phyloP scores from a whole-genome alignment of 2,797 vertebrate species.

The Mus caroli region DNA sequence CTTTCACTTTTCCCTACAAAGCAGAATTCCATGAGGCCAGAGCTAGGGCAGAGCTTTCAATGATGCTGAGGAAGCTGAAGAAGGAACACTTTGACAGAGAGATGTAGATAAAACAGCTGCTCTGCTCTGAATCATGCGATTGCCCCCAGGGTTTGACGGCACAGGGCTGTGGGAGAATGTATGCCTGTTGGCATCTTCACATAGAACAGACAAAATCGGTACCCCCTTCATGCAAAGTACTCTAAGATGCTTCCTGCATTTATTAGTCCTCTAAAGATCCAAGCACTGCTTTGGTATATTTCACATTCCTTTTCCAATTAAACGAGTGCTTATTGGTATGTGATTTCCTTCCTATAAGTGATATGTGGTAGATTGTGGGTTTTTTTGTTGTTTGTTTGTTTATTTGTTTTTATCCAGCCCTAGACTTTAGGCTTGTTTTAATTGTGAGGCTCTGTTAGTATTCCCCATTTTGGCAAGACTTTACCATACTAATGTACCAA shows the following conservation, averaged over 20 bases:
- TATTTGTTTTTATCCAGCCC: not conserved
- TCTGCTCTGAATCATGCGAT: slow-evolving; percentile 24
- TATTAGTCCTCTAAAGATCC: slow-evolving; percentile 68
- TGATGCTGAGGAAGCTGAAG: slow-evolving; percentile 60
- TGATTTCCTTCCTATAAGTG: slow-evolving; percentile 59
- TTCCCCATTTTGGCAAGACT: slow-evolving; percentile 1
- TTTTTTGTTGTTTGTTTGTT: not conserved
- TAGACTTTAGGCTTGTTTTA: slow-evolving; percentile 69
- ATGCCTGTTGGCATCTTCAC: slow-evolving; percentile 30
- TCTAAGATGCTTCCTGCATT: slow-evolving; percentile 60
- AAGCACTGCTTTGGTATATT: slow-evolving; percentile 18
- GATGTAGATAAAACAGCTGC: not conserved
- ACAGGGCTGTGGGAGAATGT: slow-evolving; percentile 7
- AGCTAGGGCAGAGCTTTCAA: slow-evolving; percentile 36
- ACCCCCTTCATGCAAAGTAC: slow-evolving; percentile 17
- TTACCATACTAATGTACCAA: slow-evolving; percentile 41
- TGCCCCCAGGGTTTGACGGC: not conserved
- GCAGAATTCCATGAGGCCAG: slow-evolving; percentile 39
- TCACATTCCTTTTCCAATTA: slow-evolving; percentile 62
- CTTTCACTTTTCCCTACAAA: not conserved
- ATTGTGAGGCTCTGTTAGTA: not conserved
- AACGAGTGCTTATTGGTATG: slow-evolving; percentile 50
- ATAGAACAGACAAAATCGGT: slow-evolving; percentile 39
- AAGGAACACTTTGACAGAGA: slow-evolving; percentile 30
- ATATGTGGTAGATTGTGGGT: slow-evolving; percentile 1